Conservation (phyloP, 2,888 invertebrate species). For the Silvanus unidentatus region DNA sequence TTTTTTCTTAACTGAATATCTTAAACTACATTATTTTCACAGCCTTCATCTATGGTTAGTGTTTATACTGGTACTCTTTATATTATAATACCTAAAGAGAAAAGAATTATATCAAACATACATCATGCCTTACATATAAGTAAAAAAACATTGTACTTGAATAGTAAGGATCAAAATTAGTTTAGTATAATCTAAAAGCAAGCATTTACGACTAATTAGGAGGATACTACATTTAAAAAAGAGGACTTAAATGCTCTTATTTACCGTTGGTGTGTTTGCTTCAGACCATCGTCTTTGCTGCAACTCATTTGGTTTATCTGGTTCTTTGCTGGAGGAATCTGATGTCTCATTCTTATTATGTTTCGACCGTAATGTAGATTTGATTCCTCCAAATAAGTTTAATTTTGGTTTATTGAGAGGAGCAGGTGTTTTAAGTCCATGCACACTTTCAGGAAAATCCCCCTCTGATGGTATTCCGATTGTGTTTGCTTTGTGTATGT, state of each 20-base stretch:
- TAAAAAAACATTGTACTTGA: no score
- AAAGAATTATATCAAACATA: conserved; percentile 4
- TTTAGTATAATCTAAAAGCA: no score
- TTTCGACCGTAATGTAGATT: conserved; percentile 52
- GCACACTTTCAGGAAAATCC: conserved; percentile 40
- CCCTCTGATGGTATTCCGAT: conserved; percentile 54
- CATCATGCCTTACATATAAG: no score
- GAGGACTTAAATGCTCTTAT: conserved; percentile 9
- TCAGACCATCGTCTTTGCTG: conserved; percentile 49
- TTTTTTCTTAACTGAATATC: neutral
- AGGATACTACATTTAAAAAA: neutral
- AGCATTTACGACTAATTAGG: no score
- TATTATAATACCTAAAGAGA: conserved; percentile 32
- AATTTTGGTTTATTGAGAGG: conserved; percentile 24
- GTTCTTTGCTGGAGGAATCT: conserved; percentile 38
- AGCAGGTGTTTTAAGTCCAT: conserved; percentile 36
- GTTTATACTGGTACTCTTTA: conserved; percentile 19
- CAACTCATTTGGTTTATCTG: conserved; percentile 36
- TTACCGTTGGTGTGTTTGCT: conserved; percentile 39
- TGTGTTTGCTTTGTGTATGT: conserved; percentile 51
- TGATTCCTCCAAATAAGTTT: conserved; percentile 57
- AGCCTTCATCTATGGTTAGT: conserved; percentile 37
- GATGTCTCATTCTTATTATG: conserved; percentile 43
- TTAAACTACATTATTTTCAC: conserved; percentile 26
- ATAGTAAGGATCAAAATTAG: no score